Conservation (phyloP, 1,140 invertebrate species). For the Wiebesia pumilae region DNA sequence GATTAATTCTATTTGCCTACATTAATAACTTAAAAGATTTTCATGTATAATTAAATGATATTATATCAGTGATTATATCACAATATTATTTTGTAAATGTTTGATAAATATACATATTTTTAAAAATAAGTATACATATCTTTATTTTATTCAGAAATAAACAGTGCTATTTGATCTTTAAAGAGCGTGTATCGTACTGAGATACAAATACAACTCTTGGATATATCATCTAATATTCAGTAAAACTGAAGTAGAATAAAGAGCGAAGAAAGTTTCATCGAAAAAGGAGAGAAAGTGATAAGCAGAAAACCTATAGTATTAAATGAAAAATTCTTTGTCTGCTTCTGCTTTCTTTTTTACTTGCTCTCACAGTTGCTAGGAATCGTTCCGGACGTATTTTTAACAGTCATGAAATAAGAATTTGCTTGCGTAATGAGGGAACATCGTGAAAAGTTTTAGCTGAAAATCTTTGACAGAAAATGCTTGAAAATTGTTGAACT, state of each 20-base stretch:
- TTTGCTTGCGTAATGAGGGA: slow-evolving; percentile 25
- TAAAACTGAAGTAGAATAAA: background rate
- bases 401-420: slow-evolving; percentile 28
- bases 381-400: slow-evolving; percentile 9
- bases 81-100: too few species aligned
- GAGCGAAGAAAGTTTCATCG: background rate
- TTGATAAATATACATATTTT: too few species aligned
- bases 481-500: background rate
- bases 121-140: too few species aligned
- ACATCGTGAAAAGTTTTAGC: slow-evolving; percentile 17
- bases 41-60: too few species aligned
- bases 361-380: background rate
- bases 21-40: too few species aligned
- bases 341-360: background rate
- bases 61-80: too few species aligned
- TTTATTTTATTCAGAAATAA: background rate
- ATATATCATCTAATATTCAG: background rate
- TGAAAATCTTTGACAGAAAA: background rate
- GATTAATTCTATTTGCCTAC: too few species aligned
- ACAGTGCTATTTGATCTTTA: background rate
- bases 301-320: slow-evolving; percentile 1
- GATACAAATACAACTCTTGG: background rate
- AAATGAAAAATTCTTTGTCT: slow-evolving; percentile 9
- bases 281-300: background rate
- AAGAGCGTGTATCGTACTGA: background rate